These are phyloP conservation scores for Geophilus truncorum DNA, from an alignment of 2,888 invertebrate genomes.

Conservation along the genomic window DNA sequence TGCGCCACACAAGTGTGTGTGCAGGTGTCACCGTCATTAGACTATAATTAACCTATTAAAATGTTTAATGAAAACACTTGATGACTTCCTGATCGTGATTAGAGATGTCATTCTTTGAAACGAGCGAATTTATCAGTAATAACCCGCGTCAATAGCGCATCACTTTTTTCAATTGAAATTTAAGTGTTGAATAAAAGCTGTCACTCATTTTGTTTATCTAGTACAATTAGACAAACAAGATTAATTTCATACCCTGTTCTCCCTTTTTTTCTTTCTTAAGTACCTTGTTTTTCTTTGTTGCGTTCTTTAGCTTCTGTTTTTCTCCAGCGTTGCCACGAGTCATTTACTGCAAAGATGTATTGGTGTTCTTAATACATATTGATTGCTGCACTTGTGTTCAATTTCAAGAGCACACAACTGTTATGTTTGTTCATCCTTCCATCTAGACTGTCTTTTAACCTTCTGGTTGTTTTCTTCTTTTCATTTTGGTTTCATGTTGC, in stretches of 20 bases:
- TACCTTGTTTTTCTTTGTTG: background rate
- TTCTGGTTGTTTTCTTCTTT: background rate
- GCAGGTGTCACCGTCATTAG: slow-evolving; percentile 27
- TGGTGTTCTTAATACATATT: slow-evolving; percentile 9
- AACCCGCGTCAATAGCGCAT: background rate
- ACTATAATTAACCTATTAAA: slow-evolving; percentile 27
- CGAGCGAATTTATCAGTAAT: background rate
- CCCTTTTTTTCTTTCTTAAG: background rate
- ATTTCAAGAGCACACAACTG: slow-evolving; percentile 18
- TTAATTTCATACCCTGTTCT: background rate
- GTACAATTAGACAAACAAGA: background rate
- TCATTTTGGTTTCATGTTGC: too few species aligned
- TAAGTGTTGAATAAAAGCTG: background rate
- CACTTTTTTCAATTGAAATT: background rate
- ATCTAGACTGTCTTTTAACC: slow-evolving; percentile 18
- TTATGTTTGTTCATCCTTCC: slow-evolving; percentile 27
- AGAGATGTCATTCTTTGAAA: slow-evolving; percentile 4
- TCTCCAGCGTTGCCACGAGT: slow-evolving; percentile 1
- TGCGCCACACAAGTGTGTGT: slow-evolving; percentile 12
- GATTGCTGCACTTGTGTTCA: slow-evolving; percentile 16
- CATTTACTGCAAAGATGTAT: slow-evolving; percentile 21
- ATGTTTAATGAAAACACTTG: slow-evolving; percentile 27
- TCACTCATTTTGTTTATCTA: background rate
- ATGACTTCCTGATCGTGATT: slow-evolving; percentile 27
- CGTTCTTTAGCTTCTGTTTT: background rate